Evolutionary conservation across 1,140 invertebrate genomes (phyloP).

Genomic region (Aplysia californica): DNA sequence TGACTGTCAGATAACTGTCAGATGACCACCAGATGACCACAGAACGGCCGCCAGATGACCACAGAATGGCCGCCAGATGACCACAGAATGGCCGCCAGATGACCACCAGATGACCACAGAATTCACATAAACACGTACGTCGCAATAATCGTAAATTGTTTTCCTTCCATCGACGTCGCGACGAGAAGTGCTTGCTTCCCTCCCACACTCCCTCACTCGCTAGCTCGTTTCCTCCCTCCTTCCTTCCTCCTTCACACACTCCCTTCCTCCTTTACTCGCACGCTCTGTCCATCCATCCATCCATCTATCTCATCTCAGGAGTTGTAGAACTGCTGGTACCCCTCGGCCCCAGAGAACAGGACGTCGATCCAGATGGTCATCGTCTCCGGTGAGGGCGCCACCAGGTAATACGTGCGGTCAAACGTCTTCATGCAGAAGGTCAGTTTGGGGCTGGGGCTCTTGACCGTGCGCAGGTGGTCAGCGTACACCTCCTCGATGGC

Average conservation of each 20-base stretch:
- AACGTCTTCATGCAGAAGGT: conserved; percentile 97
- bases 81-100: too few species aligned
- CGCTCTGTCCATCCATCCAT: background rate
- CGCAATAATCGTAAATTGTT: background rate
- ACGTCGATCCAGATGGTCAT: conserved; percentile 99
- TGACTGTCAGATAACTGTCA: too few species aligned
- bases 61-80: too few species aligned
- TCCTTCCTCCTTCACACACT: background rate
- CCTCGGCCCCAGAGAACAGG: conserved; percentile 88
- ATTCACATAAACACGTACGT: too few species aligned
- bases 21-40: too few species aligned
- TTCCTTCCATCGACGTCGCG: background rate
- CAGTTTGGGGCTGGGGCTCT: conserved; percentile 88
- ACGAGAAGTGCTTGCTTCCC: background rate
- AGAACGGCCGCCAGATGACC: too few species aligned
- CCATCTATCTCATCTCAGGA: background rate
- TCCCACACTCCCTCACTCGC: background rate
- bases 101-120: too few species aligned
- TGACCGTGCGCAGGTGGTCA: conserved; percentile 87
- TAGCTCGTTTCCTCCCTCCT: background rate
- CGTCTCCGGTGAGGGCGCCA: conserved; percentile 92
- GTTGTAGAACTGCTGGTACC: conserved; percentile 73
- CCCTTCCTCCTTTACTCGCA: background rate
- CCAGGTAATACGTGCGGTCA: conserved; percentile 88
- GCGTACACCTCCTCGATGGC: conserved; percentile 97